Base-by-base conservation (phyloP, 2,113 vertebrate species). In the Nibea albiflora region DNA sequence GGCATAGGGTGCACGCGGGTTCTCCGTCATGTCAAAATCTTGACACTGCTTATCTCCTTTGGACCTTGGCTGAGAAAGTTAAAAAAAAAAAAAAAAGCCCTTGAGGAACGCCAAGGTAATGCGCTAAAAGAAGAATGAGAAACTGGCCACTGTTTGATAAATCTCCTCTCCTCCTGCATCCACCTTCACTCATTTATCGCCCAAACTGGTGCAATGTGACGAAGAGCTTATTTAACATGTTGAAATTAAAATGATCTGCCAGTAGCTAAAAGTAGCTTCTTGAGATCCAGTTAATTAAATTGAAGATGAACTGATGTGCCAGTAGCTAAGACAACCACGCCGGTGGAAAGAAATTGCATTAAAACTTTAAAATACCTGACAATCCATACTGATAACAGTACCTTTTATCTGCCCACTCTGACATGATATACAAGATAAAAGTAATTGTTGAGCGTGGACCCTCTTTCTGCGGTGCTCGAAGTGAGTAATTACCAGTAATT, bases 401-500 rank as follows among this genome's bases (percentile, higher is more conserved):
- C 20, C 53, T 87, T 83, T 91, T 88, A 88, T 90, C 79, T 87
- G 66, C 75, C 53, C 31, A 17, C 12, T 62, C 67, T 72, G 58
- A 83, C 85, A 81, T 79, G 78, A 77, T 83, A 71, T 86, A 80
- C 81, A 83, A 89, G 88, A 92, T 90, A 85, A 90, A 90, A 85
- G 87, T 87, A 89, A 79, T 89, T 86, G 89, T 88, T 78, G 62
- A 85, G 82, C 75, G 77, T 70, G 74, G 67, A 84, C 72, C 58
- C 73, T 64, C 64, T 78, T 76, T 88, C 80, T 78, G 83, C 80
- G 52, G 72, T 11, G 74, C 84, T 87, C 26, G 22, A 70, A 85
- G 76, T 77, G 90, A 90, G 81, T 88, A 90, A 92, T 92, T 90
- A 88, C 82, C 69, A 81, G 78, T 90, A 90, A 92, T 93, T 90